Base-by-base conservation (phyloP, 2,113 vertebrate species). In the Hassar affinis region DNA sequence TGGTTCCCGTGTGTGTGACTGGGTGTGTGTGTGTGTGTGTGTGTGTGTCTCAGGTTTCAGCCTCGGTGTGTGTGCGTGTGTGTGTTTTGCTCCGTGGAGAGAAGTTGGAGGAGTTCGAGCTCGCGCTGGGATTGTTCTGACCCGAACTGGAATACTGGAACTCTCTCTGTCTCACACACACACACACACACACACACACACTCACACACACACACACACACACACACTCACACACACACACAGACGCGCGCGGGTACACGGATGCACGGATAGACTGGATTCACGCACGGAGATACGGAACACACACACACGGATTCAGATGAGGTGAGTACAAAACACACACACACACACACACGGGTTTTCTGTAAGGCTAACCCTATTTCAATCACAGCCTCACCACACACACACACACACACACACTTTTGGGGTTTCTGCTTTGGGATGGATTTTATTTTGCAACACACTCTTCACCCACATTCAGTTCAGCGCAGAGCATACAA, bases 241-340 rank as follows among this genome's bases (percentile, higher is more conserved):
- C 61, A 79, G n/a, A 45, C 6, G 4, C 15, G n/a, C 1, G n/a
- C 71, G 75, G 51, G 51, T 52, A 18, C 77, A 42, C 11, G 22
- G 11, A 18, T 56, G 17, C 38, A 47, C 22, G 42, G 35, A 79
- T 38, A 42, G 25, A 14, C 4, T 30, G 42, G 38, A 78, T 89
- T 84, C 91, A 79, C 52, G 35, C 76, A 54, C 56, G 54, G 10
- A 59, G 78, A 64, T 27, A 51, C 38, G 12, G 42, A 47, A 75
- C 71, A 51, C n/a, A 86, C 72, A 87, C 68, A 45, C 80, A 88
- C 69, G 57, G 47, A 80, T 90, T 86, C 92, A 80, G 88, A 94
- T 94, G 94, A 94, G 93, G 93, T 88, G 17, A n/a, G 80, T 77
- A 72, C 84, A 6, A 27, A 27, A 74, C 42, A 49, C 69, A 82